Conservation (phyloP, 2,797 vertebrate species). For the Microchirus variegatus region DNA sequence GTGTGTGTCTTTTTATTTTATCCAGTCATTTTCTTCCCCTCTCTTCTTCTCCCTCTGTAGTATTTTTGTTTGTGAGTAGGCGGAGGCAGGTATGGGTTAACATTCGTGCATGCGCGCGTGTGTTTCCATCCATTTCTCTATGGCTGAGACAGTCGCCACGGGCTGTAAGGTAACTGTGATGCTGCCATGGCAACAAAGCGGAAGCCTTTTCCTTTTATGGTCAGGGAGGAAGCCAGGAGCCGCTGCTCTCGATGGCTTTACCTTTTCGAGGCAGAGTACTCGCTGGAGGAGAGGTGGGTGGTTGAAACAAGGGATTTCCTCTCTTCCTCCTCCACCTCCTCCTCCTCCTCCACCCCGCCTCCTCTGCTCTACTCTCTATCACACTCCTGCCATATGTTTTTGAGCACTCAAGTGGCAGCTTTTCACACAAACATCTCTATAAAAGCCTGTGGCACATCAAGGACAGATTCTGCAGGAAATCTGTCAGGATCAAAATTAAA, state of each 20-base stretch:
- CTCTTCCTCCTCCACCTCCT: slow-evolving; percentile 53
- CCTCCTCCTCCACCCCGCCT: slow-evolving; percentile 21
- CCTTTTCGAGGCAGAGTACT: slow-evolving; percentile 44
- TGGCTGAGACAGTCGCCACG: slow-evolving; percentile 63
- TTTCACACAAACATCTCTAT: slow-evolving; percentile 55
- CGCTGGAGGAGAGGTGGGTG: slow-evolving; percentile 60
- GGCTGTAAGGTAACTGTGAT: slow-evolving; percentile 51
- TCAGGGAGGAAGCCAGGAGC: slow-evolving; percentile 58
- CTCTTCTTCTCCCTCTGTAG: slow-evolving; percentile 26
- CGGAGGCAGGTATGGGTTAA: slow-evolving; percentile 58
- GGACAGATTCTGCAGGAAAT: slow-evolving; percentile 20
- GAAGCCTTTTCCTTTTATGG: slow-evolving; percentile 70
- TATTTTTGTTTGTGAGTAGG: slow-evolving; percentile 56
- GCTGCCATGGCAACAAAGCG: slow-evolving; percentile 70
- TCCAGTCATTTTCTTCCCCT: slow-evolving; percentile 22
- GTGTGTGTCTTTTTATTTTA: slow-evolving; percentile 41
- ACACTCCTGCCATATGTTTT: slow-evolving; percentile 51
- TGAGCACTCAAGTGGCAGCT: slow-evolving; percentile 50
- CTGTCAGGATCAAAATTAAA: slow-evolving; percentile 24
- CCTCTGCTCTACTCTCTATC: slow-evolving; percentile 11
- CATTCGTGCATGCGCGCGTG: slow-evolving; percentile 18
- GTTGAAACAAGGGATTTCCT: slow-evolving; percentile 78
- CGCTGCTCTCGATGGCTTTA: slow-evolving; percentile 31
- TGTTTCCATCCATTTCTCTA: slow-evolving; percentile 43
- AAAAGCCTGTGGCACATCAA: slow-evolving; percentile 37